Percentiles rank a stretch among this genome's conserved stretches.
These are phyloP conservation scores for Euzetes globulus DNA, from an alignment of 2,888 invertebrate genomes.

Conservation along the genomic window DNA sequence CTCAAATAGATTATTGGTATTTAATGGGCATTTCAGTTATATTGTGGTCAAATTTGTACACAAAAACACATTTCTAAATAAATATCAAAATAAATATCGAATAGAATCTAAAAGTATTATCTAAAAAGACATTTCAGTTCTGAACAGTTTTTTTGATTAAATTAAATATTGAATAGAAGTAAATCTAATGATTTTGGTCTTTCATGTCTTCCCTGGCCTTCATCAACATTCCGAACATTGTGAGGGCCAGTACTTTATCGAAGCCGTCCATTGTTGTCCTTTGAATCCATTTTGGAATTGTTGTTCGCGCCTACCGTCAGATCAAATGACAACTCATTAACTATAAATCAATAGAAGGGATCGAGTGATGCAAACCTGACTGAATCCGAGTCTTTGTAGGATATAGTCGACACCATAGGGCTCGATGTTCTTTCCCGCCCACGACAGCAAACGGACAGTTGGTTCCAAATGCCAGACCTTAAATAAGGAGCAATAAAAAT, in stretches of 20 bases:
- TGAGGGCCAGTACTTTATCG: conserved; percentile 77
- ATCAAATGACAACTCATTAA: not conserved
- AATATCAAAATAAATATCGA: not conserved
- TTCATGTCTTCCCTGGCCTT: conserved; percentile 30
- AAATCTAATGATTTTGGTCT: not conserved
- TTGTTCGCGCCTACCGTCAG: conserved; percentile 64
- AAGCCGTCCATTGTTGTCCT: conserved; percentile 95
- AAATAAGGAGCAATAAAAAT: conserved; percentile 49
- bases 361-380: conserved; percentile 54
- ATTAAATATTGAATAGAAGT: not conserved
- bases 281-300: conserved; percentile 99
- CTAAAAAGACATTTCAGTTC: too few relatives aligned
- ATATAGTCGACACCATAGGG: conserved; percentile 98
- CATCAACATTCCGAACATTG: conserved; percentile 47
- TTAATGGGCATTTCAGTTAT: not conserved
- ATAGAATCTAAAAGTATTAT: not conserved
- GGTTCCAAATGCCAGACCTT: conserved; percentile 94
- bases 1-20: too few relatives aligned
- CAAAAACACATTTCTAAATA: not conserved
- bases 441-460: conserved; percentile 60
- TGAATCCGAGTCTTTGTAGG: conserved; percentile 91
- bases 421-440: conserved; percentile 94
- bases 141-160: not conserved
- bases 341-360: not conserved
- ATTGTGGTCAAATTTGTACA: not conserved